A percentile compares a stretch with the other conserved stretches of the same genome.
Evolutionary conservation across 2,888 invertebrate genomes (phyloP).

Genomic region (Acronicta aceris): DNA sequence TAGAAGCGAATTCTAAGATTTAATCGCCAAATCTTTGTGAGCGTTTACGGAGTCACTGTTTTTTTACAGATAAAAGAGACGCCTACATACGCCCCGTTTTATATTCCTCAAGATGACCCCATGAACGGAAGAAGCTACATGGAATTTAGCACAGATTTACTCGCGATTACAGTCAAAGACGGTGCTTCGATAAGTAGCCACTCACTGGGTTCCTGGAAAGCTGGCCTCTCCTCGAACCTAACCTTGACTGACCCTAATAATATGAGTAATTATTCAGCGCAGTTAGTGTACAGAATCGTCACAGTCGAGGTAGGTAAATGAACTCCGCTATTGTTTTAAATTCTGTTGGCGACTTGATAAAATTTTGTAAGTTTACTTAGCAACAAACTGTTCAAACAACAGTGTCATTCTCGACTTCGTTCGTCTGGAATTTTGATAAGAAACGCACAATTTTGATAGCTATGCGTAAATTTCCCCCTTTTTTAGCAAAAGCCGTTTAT

Average conservation of each 20-base stretch:
- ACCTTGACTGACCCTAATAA: slow-evolving; percentile 90
- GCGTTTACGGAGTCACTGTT: slow-evolving; percentile 19
- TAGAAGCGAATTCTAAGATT: slow-evolving; percentile 18
- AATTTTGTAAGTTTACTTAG: slow-evolving; percentile 71
- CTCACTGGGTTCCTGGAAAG: slow-evolving; percentile 93
- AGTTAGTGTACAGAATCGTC: slow-evolving; percentile 95
- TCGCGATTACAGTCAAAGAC: slow-evolving; percentile 92
- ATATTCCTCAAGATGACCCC: slow-evolving; percentile 89
- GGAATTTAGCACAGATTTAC: slow-evolving; percentile 93
- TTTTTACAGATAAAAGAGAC: slow-evolving; percentile 88
- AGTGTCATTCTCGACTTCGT: slow-evolving; percentile 57
- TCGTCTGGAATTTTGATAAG: slow-evolving; percentile 62
- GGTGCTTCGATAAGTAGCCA: slow-evolving; percentile 93
- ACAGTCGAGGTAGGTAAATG: slow-evolving; percentile 93
- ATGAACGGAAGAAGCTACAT: slow-evolving; percentile 93
- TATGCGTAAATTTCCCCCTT: slow-evolving; percentile 17
- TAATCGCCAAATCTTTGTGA: slow-evolving; percentile 27
- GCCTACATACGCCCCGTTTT: slow-evolving; percentile 92
- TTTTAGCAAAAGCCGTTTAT: slow-evolving; percentile 95
- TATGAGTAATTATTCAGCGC: slow-evolving; percentile 93
- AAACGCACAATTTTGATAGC: slow-evolving; percentile 32
- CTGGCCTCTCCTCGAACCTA: slow-evolving; percentile 92
- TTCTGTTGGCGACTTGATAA: slow-evolving; percentile 73
- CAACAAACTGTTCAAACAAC: slow-evolving; percentile 78
- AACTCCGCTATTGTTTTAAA: slow-evolving; percentile 74